A percentile compares a stretch with the other conserved stretches of the same genome.
These are phyloP conservation scores for Alitta virens DNA, from an alignment of 2,888 invertebrate genomes.

Conservation along the genomic window DNA sequence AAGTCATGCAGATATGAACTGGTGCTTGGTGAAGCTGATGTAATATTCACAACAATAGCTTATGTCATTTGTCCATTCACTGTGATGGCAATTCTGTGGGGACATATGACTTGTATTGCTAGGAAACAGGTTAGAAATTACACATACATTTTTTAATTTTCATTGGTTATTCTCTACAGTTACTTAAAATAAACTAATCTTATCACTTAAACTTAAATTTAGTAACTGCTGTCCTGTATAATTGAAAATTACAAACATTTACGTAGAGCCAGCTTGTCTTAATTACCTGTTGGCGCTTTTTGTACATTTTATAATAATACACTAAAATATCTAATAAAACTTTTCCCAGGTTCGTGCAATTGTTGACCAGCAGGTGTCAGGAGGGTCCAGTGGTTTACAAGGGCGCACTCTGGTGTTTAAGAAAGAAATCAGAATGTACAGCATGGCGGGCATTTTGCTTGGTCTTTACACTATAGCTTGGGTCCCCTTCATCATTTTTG, in stretches of 20 bases:
- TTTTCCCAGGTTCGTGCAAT: slow-evolving; percentile 2
- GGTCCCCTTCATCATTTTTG: slow-evolving; percentile 17
- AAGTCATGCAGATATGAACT: slow-evolving; percentile 29
- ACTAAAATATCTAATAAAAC: neutral
- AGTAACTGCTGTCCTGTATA: too few species aligned
- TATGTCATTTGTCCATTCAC: slow-evolving; percentile 27
- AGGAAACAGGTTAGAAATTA: slow-evolving; percentile 30
- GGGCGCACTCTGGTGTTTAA: neutral
- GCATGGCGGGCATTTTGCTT: slow-evolving; percentile 10
- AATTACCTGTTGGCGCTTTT: too few species aligned
- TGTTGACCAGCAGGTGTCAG: neutral
- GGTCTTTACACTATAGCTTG: slow-evolving; percentile 11
- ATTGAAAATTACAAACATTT: too few species aligned
- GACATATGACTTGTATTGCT: slow-evolving; percentile 27
- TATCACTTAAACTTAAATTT: neutral
- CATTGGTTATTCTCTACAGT: too few species aligned
- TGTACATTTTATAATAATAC: neutral
- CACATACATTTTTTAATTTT: too few species aligned
- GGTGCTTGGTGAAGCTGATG: slow-evolving; percentile 25
- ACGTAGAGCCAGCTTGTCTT: too few species aligned
- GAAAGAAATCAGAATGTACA: slow-evolving; percentile 14
- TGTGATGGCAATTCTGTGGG: slow-evolving; percentile 29
- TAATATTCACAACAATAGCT: slow-evolving; percentile 23
- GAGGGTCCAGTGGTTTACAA: neutral
- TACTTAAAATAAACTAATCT: neutral